Conservation (phyloP, 2,888 invertebrate species). For the Atrina japonica region DNA sequence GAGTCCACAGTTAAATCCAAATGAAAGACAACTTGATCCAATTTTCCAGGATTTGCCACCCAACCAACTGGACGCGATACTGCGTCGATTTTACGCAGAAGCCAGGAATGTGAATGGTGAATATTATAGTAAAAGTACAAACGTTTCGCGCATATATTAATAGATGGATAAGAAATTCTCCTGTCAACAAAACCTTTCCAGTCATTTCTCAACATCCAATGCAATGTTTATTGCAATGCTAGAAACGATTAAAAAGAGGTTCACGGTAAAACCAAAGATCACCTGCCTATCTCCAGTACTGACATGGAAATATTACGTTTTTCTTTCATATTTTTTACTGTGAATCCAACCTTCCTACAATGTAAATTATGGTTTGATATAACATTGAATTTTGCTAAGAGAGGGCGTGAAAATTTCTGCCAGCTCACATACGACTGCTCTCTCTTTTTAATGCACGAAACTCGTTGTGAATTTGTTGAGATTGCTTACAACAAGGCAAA, state of each 20-base stretch:
- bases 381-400: slow-evolving; percentile 33
- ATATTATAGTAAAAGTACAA: slow-evolving; percentile 14
- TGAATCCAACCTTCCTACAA: slow-evolving; percentile 19
- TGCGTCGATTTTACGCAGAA: slow-evolving; percentile 8
- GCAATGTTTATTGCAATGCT: slow-evolving; percentile 24
- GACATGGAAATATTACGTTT: slow-evolving; percentile 1
- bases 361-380: slow-evolving; percentile 12
- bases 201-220: slow-evolving; percentile 7
- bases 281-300: slow-evolving; percentile 11
- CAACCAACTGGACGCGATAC: slow-evolving; percentile 1
- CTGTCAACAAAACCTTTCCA: slow-evolving; percentile 8
- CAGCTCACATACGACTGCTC: slow-evolving; percentile 16
- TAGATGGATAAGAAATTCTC: slow-evolving; percentile 6
- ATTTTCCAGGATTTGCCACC: slow-evolving; percentile 9
- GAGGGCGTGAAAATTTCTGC: slow-evolving; percentile 33
- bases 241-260: slow-evolving; percentile 20
- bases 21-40: too few relatives aligned
- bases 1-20: too few relatives aligned
- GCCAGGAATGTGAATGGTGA: slow-evolving; percentile 14
- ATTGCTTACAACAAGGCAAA: slow-evolving; percentile 30
- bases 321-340: too few relatives aligned
- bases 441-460: slow-evolving; percentile 14
- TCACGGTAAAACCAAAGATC: slow-evolving; percentile 15
- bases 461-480: slow-evolving; percentile 25
- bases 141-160: slow-evolving; percentile 21